These are phyloP conservation scores for Pavo muticus DNA, from an alignment of 2,113 vertebrate species.

Conservation along the genomic window DNA sequence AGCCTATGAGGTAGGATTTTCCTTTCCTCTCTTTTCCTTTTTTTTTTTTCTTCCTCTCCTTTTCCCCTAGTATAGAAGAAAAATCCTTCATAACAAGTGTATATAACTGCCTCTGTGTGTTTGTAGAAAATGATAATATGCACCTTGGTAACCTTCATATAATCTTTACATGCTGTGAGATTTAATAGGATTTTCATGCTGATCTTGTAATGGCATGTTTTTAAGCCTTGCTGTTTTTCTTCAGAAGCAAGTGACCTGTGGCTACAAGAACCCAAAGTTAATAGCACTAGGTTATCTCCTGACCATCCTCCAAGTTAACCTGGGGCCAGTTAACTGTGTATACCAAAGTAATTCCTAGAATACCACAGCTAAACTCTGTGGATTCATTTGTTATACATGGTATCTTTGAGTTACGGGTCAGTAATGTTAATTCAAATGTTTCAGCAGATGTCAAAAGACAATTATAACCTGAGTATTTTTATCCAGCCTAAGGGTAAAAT, in stretches of 20 bases:
- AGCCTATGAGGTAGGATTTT: background rate
- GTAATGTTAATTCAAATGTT: background rate
- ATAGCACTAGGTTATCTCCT: background rate
- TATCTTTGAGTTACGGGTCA: background rate
- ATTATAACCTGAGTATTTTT: background rate
- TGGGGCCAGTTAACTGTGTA: background rate
- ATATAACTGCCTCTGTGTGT: background rate
- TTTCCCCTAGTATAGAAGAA: background rate
- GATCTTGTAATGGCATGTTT: constrained; percentile 13
- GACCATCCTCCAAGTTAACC: background rate
- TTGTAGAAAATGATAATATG: background rate
- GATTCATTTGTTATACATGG: background rate
- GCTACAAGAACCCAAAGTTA: background rate
- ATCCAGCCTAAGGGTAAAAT: background rate
- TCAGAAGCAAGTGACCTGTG: background rate
- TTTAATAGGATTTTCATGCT: constrained; percentile 34
- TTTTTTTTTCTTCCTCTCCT: too few relatives aligned
- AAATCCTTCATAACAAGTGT: background rate
- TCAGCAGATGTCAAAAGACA: background rate
- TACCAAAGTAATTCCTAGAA: background rate
- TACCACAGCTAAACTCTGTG: background rate
- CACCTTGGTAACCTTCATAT: background rate
- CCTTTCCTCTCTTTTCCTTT: background rate
- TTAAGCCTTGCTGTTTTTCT: constrained; percentile 38
- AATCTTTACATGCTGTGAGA: background rate